Conservation (phyloP, 2,113 vertebrate species). For the Petaurus breviceps region DNA sequence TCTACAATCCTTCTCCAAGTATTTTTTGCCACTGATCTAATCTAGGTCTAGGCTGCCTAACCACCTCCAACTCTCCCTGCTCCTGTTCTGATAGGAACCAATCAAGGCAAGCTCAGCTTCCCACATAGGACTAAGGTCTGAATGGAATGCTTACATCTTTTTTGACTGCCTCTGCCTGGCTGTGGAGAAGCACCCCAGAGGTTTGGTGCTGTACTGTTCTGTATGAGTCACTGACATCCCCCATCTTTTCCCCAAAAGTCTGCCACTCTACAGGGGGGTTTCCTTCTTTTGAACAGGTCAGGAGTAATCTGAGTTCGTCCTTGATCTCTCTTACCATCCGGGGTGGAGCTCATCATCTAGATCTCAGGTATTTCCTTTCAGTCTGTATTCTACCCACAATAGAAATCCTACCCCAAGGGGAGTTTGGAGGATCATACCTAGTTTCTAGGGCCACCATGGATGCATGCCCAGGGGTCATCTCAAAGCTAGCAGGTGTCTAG, state of each 20-base stretch:
- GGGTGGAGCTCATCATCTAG: constrained; percentile 93
- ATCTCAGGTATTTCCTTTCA: constrained; percentile 89
- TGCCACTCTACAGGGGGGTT: neutral
- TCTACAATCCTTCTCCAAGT: neutral
- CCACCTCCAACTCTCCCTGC: neutral
- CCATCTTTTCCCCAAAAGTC: neutral
- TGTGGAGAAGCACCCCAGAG: neutral
- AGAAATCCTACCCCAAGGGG: neutral
- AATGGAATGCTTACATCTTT: neutral
- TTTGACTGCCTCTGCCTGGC: neutral
- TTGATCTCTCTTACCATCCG: constrained; percentile 87
- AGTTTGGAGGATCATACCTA: neutral
- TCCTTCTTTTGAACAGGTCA: constrained; percentile 81
- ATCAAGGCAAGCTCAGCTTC: neutral
- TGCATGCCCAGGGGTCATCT: neutral
- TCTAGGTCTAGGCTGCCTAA: neutral
- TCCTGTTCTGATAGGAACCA: neutral
- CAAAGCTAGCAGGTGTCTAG: neutral
- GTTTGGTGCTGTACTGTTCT: fast-evolving
- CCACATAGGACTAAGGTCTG: neutral
- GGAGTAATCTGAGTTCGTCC: constrained; percentile 86
- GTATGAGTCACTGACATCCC: fast-evolving
- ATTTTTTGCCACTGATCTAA: neutral
- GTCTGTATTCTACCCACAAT: neutral
- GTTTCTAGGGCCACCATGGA: neutral